Evolutionary conservation across 2,797 vertebrate species (phyloP).

Genomic region (Sphenodon punctatus): DNA sequence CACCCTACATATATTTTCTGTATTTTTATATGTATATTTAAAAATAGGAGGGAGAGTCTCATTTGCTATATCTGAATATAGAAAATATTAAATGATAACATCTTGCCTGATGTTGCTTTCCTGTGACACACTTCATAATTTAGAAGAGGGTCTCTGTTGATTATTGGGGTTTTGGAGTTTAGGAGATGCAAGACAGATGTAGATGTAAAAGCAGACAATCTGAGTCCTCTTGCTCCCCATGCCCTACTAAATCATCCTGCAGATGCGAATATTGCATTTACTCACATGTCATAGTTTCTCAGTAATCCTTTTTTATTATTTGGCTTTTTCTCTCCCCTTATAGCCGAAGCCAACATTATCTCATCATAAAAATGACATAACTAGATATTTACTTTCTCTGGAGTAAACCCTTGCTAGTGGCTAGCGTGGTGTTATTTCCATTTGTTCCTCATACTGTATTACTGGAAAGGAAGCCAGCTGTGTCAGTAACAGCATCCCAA

Average conservation of each 20-base stretch:
- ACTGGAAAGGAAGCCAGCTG: not conserved
- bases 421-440: conserved; percentile 1
- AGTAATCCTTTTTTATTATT: not conserved
- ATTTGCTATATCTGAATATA: not conserved
- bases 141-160: not conserved
- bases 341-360: not conserved
- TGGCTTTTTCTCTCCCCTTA: not conserved
- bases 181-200: too few species aligned
- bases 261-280: not conserved
- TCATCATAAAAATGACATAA: not conserved
- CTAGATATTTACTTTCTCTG: not conserved
- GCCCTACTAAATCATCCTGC: not conserved
- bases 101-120: not conserved
- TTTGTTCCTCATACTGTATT: not conserved
- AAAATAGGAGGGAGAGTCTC: too few species aligned
- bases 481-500: not conserved
- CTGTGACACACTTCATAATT: not conserved
- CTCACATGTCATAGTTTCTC: not conserved
- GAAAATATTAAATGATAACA: not conserved
- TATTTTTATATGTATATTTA: too few species aligned
- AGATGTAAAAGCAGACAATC: not conserved
- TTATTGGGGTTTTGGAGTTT: not conserved
- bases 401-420: not conserved
- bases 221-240: not conserved
- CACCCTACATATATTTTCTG: too few species aligned